Conservation (phyloP, 92 coral and sea anemone genomes). For the Plumapathes pennacea region DNA sequence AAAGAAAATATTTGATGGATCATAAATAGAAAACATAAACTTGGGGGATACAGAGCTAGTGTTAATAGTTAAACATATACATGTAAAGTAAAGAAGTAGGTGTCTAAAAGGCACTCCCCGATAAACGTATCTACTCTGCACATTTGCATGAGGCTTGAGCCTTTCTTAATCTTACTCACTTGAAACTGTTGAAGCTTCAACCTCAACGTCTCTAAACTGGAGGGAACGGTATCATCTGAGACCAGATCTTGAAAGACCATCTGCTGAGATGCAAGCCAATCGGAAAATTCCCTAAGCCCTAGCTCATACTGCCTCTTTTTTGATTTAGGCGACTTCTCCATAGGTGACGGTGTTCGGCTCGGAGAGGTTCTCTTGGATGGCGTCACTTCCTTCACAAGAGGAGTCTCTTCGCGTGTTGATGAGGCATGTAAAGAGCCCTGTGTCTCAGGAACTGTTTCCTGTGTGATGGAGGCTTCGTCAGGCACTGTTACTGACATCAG, state of each 20-base stretch:
- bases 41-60: too few relatives aligned
- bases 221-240: slow-evolving; percentile 66
- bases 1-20: too few relatives aligned
- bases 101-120: too few relatives aligned
- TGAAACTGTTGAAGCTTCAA: slow-evolving; percentile 75
- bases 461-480: slow-evolving; percentile 12
- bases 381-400: slow-evolving; percentile 20
- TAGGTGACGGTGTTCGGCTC: slow-evolving; percentile 38
- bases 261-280: slow-evolving; percentile 87
- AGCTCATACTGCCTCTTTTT: slow-evolving; percentile 72
- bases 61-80: too few relatives aligned
- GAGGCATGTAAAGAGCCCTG: slow-evolving; percentile 23
- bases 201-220: slow-evolving; percentile 69
- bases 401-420: slow-evolving; percentile 32
- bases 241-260: slow-evolving; percentile 75
- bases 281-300: slow-evolving; percentile 83
- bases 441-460: slow-evolving; percentile 27
- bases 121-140: too few relatives aligned
- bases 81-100: too few relatives aligned
- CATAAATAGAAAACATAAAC: too few relatives aligned
- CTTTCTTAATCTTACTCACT: too few relatives aligned
- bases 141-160: too few relatives aligned
- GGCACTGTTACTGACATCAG: slow-evolving; percentile 15
- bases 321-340: slow-evolving; percentile 71
- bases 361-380: slow-evolving; percentile 36